phyloP scores from a whole-genome alignment of 2,888 invertebrate species.

The Temnothorax ravouxi region DNA sequence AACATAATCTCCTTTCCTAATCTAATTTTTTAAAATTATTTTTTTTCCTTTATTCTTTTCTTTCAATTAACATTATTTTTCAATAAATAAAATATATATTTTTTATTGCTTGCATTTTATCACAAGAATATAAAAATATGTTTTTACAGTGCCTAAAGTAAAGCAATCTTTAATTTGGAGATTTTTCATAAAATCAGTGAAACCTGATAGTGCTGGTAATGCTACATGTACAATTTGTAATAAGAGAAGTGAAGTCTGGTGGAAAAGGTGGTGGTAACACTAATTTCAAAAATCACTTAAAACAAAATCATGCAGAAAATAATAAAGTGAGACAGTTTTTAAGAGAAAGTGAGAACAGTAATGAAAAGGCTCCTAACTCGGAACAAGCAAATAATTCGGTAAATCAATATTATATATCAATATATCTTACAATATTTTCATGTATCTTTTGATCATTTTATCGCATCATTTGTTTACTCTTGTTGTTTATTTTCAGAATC shows the following conservation, averaged over 20 bases:
- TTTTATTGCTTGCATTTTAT: background rate
- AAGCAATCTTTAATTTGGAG: conserved; percentile 36
- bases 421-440: conserved; percentile 9
- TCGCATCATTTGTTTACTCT: conserved; percentile 14
- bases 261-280: conserved; percentile 40
- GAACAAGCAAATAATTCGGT: conserved; percentile 22
- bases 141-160: conserved; percentile 46
- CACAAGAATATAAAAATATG: conserved; percentile 19
- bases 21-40: conserved; percentile 4
- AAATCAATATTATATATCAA: no score
- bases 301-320: conserved; percentile 22
- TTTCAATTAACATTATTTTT: background rate
- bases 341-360: background rate
- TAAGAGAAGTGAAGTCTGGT: conserved; percentile 28
- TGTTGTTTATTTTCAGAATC: conserved; percentile 25
- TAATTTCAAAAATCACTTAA: conserved; percentile 38
- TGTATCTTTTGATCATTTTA: conserved; percentile 19
- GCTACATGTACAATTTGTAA: conserved; percentile 44
- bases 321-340: conserved; percentile 11
- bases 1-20: background rate
- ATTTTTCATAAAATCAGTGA: conserved; percentile 24
- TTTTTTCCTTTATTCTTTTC: background rate
- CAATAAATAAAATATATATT: background rate
- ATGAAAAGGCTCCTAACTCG: background rate
- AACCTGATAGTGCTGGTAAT: background rate